Base-by-base conservation (phyloP, 2,113 vertebrate genomes). In the Urocitellus parryii region DNA sequence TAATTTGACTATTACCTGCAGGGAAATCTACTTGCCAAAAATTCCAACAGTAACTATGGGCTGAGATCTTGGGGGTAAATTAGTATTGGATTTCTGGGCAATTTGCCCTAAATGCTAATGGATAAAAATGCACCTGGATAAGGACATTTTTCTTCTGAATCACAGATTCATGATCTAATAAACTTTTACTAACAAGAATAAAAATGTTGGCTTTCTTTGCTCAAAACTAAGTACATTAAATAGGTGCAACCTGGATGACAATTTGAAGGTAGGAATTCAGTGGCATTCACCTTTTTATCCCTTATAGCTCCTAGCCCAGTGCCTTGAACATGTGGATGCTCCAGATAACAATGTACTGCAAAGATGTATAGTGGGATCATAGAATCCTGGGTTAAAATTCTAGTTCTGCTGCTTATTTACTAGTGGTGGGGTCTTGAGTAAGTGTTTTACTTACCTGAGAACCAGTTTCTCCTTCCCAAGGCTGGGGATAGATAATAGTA, bases 61-160 rank as follows among this genome's bases (percentile, higher is more conserved):
- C 78, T 95, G 90, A 96, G 88, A 96, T 97, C 84, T 89, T 91
- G 88, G 90, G 94, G 90, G 88, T 95, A 94, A 97, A 92, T 93
- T 95, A 92, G 37, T 96, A 72, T 92, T 93, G 96, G 84, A 86
- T 97, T 97, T 97, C 97, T 97, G 98, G 98, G 98, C 98, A 97
- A 94, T 96, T 97, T 98, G 98, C 97, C 97, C 90, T 97, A 96
- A 97, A 96, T 97, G 97, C 92, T 97, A 96, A 97, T 97, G 45
- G 89, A 88, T 93, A 96, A 92, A 97, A 95, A 90, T 83, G 51
- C 96, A 98, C 96, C 97, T 98, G 96, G 97, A 74, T 92, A 77
- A 96, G 94, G 78, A 91, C 81, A 95, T 86, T 95, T 97, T 97
- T 96, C 95, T 93, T 96, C 96, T 95, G 96, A 96, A 90, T 96